Evolutionary conservation across 2,888 invertebrate genomes (phyloP).

Genomic region (Imbricaverruca yamaguchii): DNA sequence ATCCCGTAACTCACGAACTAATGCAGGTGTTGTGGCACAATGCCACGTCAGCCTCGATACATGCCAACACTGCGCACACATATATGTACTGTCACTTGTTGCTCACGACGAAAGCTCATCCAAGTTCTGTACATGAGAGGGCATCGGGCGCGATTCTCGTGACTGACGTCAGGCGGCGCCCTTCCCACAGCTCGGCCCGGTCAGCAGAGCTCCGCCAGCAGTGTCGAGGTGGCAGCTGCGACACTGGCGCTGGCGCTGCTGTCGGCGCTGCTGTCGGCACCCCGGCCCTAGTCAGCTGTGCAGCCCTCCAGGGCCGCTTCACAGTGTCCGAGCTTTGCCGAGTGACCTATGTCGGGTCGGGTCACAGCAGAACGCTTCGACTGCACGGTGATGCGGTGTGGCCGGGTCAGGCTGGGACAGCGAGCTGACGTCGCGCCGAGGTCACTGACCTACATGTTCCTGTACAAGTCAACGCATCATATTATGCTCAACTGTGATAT

Average conservation of each 20-base stretch:
- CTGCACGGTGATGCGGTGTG: background rate
- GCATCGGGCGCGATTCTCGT: too few relatives aligned
- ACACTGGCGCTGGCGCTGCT: background rate
- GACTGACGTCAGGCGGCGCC: too few relatives aligned
- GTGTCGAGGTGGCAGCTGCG: background rate
- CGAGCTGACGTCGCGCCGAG: background rate
- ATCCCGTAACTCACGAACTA: too few relatives aligned
- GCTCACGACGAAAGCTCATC: too few relatives aligned
- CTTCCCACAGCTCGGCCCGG: background rate
- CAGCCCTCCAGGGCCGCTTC: background rate
- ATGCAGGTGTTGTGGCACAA: too few relatives aligned
- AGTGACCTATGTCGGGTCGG: slow-evolving; percentile 5
- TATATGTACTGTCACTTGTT: too few relatives aligned
- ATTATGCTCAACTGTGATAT: background rate
- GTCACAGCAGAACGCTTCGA: background rate
- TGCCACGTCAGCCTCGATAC: too few relatives aligned
- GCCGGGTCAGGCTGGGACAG: too few relatives aligned
- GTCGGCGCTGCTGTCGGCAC: background rate
- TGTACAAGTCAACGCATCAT: background rate
- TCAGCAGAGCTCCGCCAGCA: background rate
- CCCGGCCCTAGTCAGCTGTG: background rate
- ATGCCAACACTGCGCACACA: too few relatives aligned
- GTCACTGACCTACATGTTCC: background rate
- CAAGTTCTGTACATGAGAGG: too few relatives aligned
- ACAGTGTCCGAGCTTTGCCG: background rate